These are phyloP conservation scores for Luperina nickerlii DNA, from an alignment of 2,888 invertebrate species.

Conservation along the genomic window DNA sequence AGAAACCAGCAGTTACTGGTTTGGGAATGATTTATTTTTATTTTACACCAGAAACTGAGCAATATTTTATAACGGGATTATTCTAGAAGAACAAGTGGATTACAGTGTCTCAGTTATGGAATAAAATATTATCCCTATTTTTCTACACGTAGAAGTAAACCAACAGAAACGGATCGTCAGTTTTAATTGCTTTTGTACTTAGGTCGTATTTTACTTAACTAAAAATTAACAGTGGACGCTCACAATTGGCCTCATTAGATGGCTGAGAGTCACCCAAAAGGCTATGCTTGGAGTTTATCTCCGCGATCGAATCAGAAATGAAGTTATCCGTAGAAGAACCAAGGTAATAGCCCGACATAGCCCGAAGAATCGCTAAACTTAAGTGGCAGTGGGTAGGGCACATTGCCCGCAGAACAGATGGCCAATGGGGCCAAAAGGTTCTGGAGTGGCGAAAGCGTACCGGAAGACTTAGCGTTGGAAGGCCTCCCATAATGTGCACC, in stretches of 20 bases:
- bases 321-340: neutral
- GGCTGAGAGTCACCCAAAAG: neutral
- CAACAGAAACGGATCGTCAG: neutral
- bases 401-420: neutral
- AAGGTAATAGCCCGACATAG: too few species aligned
- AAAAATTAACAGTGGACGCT: neutral
- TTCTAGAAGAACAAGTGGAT: neutral
- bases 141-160: neutral
- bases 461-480: neutral
- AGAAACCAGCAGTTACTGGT: neutral
- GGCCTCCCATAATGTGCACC: neutral
- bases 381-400: too few species aligned
- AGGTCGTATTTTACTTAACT: neutral
- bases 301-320: neutral
- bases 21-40: neutral
- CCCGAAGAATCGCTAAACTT: too few species aligned
- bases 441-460: neutral
- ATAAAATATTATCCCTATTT: neutral
- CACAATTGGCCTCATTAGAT: neutral
- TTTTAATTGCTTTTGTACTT: neutral
- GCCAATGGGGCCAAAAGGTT: neutral
- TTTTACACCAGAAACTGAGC: neutral
- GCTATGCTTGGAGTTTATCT: neutral
- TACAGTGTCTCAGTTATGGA: neutral
- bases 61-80: neutral